Evolutionary conservation across 1,140 invertebrate genomes (phyloP).

Genomic region (Zaprionus taronus): DNA sequence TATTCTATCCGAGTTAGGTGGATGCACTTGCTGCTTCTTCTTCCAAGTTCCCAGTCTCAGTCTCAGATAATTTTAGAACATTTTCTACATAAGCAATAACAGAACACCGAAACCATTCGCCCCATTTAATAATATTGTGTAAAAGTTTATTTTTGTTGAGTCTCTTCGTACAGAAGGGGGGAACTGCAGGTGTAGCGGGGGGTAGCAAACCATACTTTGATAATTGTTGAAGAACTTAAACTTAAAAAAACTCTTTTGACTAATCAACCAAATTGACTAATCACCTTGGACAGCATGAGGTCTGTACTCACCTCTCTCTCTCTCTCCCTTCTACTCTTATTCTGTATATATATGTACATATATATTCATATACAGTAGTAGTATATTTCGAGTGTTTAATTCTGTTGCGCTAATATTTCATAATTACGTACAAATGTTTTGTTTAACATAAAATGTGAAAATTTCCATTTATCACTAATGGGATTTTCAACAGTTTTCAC

Average conservation of each 20-base stretch:
- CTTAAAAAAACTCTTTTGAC: conserved; percentile 22
- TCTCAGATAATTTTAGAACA: conserved; percentile 65
- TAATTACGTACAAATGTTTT: conserved; percentile 54
- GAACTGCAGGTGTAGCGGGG: conserved; percentile 5
- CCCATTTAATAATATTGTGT: conserved; percentile 75
- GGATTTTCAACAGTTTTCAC: conserved; percentile 45
- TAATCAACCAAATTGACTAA: conserved; percentile 47
- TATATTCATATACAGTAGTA: not conserved
- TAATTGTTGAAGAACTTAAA: conserved; percentile 42
- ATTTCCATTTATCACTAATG: conserved; percentile 44
- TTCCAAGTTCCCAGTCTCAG: not conserved
- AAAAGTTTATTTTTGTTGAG: conserved; percentile 73
- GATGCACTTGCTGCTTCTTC: conserved; percentile 36
- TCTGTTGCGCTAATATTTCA: conserved; percentile 38
- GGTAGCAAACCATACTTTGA: conserved; percentile 55
- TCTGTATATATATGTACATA: not conserved
- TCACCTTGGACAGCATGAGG: conserved; percentile 66
- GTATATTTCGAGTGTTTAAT: not conserved
- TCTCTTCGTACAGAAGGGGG: conserved; percentile 14
- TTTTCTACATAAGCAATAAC: conserved; percentile 61
- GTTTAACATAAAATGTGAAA: conserved; percentile 45
- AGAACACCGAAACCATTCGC: conserved; percentile 63
- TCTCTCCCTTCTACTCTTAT: conserved; percentile 7
- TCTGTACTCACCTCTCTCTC: conserved; percentile 20
- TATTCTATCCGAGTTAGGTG: conserved; percentile 59